Percentiles rank a stretch among this genome's conserved stretches.
These are phyloP conservation scores for Caenorhabditis tropicalis DNA, from an alignment of 1,140 invertebrate species.

Conservation along the genomic window DNA sequence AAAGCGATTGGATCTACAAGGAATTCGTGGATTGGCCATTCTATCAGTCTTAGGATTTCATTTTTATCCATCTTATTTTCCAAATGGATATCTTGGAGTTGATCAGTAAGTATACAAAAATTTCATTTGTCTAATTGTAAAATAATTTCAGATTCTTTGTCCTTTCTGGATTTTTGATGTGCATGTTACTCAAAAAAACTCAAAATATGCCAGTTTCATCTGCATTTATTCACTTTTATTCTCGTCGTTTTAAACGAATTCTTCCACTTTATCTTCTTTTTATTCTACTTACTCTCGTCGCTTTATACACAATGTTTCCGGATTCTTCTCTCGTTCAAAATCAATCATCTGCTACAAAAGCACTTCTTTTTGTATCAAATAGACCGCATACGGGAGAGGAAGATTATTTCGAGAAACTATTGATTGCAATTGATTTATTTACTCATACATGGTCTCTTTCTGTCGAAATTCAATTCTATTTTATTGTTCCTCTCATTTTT, in stretches of 20 bases:
- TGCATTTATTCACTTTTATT: background rate
- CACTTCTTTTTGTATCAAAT: background rate
- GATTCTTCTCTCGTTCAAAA: background rate
- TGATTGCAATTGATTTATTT: background rate
- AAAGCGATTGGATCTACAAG: background rate
- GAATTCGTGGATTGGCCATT: too few species aligned
- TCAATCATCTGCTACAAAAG: background rate
- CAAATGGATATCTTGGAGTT: conserved; percentile 48
- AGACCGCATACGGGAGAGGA: background rate
- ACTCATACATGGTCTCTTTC: background rate
- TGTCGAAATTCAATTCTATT: background rate
- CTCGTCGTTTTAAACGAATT: background rate
- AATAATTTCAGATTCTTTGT: conserved; percentile 41
- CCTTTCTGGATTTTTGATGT: conserved; percentile 40
- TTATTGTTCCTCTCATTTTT: background rate
- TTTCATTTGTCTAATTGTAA: background rate
- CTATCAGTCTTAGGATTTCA: too few species aligned
- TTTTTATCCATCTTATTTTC: too few species aligned
- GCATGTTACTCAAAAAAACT: conserved; percentile 4
- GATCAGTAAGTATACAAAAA: conserved; percentile 2
- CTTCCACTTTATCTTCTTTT: background rate
- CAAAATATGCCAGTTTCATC: background rate
- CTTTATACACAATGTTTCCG: background rate
- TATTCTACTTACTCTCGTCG: background rate
- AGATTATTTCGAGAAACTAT: background rate